phyloP scores from a whole-genome alignment of 2,797 vertebrate genomes.

The Cirrhinus molitorella region DNA sequence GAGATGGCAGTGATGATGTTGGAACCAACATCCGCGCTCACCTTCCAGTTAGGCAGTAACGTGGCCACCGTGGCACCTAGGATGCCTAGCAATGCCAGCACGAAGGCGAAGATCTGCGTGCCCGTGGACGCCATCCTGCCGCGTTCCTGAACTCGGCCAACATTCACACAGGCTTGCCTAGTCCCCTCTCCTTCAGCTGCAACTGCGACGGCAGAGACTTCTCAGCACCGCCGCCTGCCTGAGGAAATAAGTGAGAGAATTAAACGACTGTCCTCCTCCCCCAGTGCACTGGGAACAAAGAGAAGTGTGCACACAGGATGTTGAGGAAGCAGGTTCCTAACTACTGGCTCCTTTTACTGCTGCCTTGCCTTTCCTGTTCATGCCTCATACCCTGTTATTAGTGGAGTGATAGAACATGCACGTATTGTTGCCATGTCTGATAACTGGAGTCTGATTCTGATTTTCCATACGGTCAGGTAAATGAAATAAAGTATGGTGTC shows the following conservation, averaged over 20 bases:
- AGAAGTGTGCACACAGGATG: conserved; percentile 61
- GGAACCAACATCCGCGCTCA: conserved; percentile 78
- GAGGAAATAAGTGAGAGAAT: conserved; percentile 73
- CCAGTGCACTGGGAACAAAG: conserved; percentile 72
- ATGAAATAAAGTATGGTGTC: conserved; percentile 19
- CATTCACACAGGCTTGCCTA: conserved; percentile 73
- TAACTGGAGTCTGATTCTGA: conserved; percentile 29
- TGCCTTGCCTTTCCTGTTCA: conserved; percentile 61
- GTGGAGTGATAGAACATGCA: conserved; percentile 70
- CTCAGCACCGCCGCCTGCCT: conserved; percentile 71
- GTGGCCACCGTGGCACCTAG: conserved; percentile 82
- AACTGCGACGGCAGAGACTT: conserved; percentile 68
- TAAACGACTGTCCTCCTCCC: conserved; percentile 57
- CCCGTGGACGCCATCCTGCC: conserved; percentile 88
- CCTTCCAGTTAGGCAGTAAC: conserved; percentile 86
- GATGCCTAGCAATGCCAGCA: conserved; percentile 78
- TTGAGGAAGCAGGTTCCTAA: conserved; percentile 47
- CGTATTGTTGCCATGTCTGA: conserved; percentile 77
- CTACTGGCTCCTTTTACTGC: conserved; percentile 51
- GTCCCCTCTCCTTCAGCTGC: conserved; percentile 67
- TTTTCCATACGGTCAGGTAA: conserved; percentile 15
- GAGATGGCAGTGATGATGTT: conserved; percentile 83
- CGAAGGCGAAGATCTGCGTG: conserved; percentile 86
- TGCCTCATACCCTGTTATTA: conserved; percentile 71
- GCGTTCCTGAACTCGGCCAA: conserved; percentile 68